These are phyloP conservation scores for Altica lythri DNA, from an alignment of 2,888 invertebrate genomes.

Conservation along the genomic window DNA sequence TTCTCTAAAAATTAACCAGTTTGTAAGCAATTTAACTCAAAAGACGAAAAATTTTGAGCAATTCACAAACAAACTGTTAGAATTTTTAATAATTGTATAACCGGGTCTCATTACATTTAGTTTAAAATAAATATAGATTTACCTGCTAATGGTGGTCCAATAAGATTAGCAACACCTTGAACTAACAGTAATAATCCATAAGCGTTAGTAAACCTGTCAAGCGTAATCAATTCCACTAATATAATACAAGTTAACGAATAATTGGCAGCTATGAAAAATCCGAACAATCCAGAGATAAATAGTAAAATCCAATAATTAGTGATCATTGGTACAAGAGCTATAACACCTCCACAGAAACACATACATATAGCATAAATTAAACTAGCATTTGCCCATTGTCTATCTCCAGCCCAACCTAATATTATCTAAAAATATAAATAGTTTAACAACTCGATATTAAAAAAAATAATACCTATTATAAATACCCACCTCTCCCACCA, in stretches of 20 bases:
- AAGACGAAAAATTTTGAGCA: no score
- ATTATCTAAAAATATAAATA: slow-evolving; percentile 64
- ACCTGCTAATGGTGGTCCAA: slow-evolving; percentile 92
- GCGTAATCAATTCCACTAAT: slow-evolving; percentile 84
- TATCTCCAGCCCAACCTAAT: slow-evolving; percentile 87
- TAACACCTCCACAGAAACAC: slow-evolving; percentile 71
- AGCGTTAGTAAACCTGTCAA: slow-evolving; percentile 89
- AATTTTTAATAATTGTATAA: no score
- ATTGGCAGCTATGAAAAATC: slow-evolving; percentile 89
- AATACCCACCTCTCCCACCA: slow-evolving; percentile 80
- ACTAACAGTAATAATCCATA: slow-evolving; percentile 86
- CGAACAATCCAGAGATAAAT: slow-evolving; percentile 77
- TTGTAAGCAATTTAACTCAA: no score
- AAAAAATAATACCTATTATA: slow-evolving; percentile 31
- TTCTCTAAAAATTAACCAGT: no score
- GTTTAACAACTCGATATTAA: background rate
- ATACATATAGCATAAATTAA: slow-evolving; percentile 83
- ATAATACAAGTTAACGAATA: slow-evolving; percentile 91
- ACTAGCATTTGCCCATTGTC: slow-evolving; percentile 75
- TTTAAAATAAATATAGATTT: no score
- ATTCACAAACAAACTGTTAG: no score
- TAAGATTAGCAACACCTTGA: slow-evolving; percentile 86
- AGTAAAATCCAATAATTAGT: slow-evolving; percentile 64
- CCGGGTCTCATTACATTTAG: no score
- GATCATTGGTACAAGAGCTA: slow-evolving; percentile 68